A percentile compares a stretch with the other conserved stretches of the same genome.
phyloP scores from a whole-genome alignment of 2,797 vertebrate genomes.

The Phylloscopus collybita region DNA sequence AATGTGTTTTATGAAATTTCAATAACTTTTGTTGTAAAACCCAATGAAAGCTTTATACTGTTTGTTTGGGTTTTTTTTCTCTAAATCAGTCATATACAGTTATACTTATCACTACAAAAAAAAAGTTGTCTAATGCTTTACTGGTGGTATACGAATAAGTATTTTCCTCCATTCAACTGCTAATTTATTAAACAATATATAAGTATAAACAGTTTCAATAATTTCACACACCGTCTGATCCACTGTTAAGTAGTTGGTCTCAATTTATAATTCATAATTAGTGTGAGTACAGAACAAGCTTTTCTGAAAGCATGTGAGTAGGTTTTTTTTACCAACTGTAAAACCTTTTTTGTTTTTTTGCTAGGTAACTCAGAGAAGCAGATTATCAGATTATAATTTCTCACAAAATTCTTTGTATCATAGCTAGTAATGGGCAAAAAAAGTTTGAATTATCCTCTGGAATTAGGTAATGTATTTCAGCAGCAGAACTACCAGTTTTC shows the following conservation, averaged over 20 bases:
- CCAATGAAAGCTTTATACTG: neutral
- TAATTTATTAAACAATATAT: neutral
- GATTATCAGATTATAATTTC: neutral
- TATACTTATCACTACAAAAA: neutral
- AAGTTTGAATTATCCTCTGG: neutral
- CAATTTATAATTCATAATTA: neutral
- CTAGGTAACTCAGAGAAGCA: neutral
- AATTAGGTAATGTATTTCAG: neutral
- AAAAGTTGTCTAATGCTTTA: neutral
- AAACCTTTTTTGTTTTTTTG: fast-evolving
- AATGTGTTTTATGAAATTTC: neutral
- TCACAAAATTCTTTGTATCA: neutral
- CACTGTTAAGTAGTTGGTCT: neutral
- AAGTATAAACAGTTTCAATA: neutral
- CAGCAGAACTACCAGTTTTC: neutral
- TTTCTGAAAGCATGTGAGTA: neutral
- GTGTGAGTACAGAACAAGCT: neutral
- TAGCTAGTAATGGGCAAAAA: neutral
- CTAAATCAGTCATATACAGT: neutral
- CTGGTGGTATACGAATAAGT: neutral
- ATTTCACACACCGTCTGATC: neutral
- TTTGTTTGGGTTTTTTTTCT: neutral
- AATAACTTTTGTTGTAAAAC: neutral
- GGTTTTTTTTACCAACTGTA: neutral
- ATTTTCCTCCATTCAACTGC: neutral